A percentile compares a stretch with the other conserved stretches of the same genome.
phyloP scores from a whole-genome alignment of 2,797 vertebrate species.

The Crocodylus rhombifer region DNA sequence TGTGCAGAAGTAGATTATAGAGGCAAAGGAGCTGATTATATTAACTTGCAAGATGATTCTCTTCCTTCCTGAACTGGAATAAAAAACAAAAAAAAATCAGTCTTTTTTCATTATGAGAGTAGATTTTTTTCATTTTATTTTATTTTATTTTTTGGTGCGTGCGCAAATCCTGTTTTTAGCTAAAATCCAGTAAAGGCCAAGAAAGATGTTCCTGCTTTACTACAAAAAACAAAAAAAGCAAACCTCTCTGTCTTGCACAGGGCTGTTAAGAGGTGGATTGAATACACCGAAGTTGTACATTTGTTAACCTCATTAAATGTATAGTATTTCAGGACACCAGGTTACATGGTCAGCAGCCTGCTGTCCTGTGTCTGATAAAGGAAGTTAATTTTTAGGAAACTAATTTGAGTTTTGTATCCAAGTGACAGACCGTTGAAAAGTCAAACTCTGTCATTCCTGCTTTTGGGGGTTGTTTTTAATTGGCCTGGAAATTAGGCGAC shows the following conservation, averaged over 20 bases:
- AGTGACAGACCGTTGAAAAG: conserved; percentile 68
- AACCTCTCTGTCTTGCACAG: conserved; percentile 56
- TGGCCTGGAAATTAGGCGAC: conserved; percentile 70
- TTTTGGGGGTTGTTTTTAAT: conserved; percentile 70
- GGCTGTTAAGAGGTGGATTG: conserved; percentile 71
- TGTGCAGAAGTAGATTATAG: conserved; percentile 62
- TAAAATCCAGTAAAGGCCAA: conserved; percentile 68
- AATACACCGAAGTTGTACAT: conserved; percentile 79
- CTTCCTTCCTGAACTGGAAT: conserved; percentile 75
- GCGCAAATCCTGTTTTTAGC: conserved; percentile 64
- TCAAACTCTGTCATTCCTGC: conserved; percentile 54
- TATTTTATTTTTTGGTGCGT: conserved; percentile 7
- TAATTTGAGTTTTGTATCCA: conserved; percentile 67
- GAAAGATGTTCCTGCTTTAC: conserved; percentile 62
- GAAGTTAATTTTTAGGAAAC: conserved; percentile 68
- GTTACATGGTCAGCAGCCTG: conserved; percentile 75
- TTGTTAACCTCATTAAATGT: conserved; percentile 80
- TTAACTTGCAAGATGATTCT: conserved; percentile 72
- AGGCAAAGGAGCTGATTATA: conserved; percentile 69
- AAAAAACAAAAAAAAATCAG: conserved; percentile 57
- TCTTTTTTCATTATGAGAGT: conserved; percentile 72
- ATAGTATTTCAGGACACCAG: conserved; percentile 78
- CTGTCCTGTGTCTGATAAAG: conserved; percentile 71
- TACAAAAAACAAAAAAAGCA: conserved; percentile 62
- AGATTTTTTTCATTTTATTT: conserved; percentile 41